Base-by-base conservation (phyloP, 2,888 invertebrate genomes). In the Xiphydria camelus region DNA sequence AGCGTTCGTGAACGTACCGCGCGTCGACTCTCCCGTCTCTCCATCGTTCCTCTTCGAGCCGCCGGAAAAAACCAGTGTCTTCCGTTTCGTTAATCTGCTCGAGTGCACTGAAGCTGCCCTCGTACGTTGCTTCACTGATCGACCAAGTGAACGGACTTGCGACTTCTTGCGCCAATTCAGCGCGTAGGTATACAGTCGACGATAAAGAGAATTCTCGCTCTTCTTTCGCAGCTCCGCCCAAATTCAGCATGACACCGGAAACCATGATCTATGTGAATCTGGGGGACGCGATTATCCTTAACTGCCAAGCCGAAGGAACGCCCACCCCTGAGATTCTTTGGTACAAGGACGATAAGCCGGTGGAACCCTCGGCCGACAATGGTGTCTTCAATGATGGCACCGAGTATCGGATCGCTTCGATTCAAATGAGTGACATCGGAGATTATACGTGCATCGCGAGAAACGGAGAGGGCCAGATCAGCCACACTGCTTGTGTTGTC, bases 401-500 rank as follows among this genome's bases (percentile, higher is more conserved):
- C 53, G 94, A 95, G 76, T 83, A 96, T 61, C 86, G 93, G 70
- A 94, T 97, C 77, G 88, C 89, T 69, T 92, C 91, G 78, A 91
- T 97, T 70, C 85, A 93, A 60, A 89, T 90, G 78, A 91, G 92
- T 73, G 96, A 97, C 78, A 94, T 95, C 68, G 96, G 95, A 46
- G 94, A 94, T 78, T 97, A 96, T 80, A 93, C 92, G 60, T 97
- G 96, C 80, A 91, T 94, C 75, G 96, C 95, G 67, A 84, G 92
- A 67, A 94, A 96, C 80, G 91, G 92, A 66, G 94, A 96, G 80
- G 96, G 96, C 10, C 92, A 94, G 78, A 93, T 95, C 67, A 93
- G 94, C 70, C 94, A 96, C 78, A 93, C 93, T 53, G 94, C 95
- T 62, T 85, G 94, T 75, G 93, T 97, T 76, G 92, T 96, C 77